Evolutionary conservation across 2,888 invertebrate species (phyloP).

Genomic region (Euphydryas editha): DNA sequence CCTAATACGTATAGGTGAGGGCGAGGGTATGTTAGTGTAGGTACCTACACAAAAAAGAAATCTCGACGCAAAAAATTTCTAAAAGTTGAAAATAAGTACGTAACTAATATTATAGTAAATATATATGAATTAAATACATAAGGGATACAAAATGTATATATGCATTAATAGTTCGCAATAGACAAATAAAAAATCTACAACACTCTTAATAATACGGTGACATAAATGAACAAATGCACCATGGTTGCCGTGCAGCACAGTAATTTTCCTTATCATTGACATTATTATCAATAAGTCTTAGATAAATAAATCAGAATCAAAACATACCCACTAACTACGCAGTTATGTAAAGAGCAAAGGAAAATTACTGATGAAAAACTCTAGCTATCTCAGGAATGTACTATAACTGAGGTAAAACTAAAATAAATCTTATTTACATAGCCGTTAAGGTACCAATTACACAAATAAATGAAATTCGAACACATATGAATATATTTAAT

Average conservation of each 20-base stretch:
- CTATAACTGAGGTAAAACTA: background rate
- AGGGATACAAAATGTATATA: too few species aligned
- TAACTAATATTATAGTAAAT: too few species aligned
- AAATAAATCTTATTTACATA: background rate
- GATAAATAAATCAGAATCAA: background rate
- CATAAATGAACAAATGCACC: background rate
- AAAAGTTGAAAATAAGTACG: too few species aligned
- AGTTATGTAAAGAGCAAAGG: constrained; percentile 21
- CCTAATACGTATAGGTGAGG: too few species aligned
- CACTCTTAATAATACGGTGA: background rate
- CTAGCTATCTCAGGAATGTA: constrained; percentile 19
- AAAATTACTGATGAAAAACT: constrained; percentile 29
- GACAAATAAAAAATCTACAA: background rate
- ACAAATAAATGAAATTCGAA: background rate
- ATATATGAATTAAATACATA: too few species aligned
- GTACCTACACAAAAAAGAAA: too few species aligned
- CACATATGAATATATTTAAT: background rate
- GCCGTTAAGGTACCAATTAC: background rate
- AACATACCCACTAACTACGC: constrained; percentile 23
- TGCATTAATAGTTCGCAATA: too few species aligned
- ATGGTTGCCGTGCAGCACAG: background rate
- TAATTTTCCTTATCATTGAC: constrained; percentile 9
- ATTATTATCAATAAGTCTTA: background rate
- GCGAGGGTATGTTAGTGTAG: too few species aligned
- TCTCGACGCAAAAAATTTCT: too few species aligned